These are phyloP conservation scores for Venusia cambrica DNA, from an alignment of 2,888 invertebrate species.

Conservation along the genomic window DNA sequence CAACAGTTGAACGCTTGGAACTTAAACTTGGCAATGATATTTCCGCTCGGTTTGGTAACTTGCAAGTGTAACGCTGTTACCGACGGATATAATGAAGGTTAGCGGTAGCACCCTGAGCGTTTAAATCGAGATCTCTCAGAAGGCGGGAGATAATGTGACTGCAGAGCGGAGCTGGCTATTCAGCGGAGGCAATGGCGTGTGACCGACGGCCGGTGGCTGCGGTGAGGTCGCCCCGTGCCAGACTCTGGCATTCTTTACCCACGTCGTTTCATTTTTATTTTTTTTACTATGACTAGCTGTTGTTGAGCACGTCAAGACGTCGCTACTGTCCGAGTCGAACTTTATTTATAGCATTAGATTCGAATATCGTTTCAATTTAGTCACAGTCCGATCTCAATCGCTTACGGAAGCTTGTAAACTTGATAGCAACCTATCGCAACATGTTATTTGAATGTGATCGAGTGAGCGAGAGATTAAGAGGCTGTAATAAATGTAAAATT, in stretches of 20 bases:
- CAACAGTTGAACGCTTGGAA: constrained; percentile 17
- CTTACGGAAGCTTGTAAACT: constrained; percentile 3
- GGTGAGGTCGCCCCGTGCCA: constrained; percentile 61
- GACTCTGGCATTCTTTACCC: constrained; percentile 71
- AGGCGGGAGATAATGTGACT: constrained; percentile 58
- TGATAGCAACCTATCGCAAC: background rate
- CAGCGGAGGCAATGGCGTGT: constrained; percentile 76
- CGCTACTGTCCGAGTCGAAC: constrained; percentile 31
- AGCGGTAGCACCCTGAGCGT: constrained; percentile 45
- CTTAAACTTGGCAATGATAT: constrained; percentile 25
- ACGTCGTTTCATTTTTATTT: constrained; percentile 57
- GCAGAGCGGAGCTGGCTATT: constrained; percentile 60
- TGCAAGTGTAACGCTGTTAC: constrained; percentile 23
- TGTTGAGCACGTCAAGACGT: constrained; percentile 41
- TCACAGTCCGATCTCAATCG: constrained; percentile 20
- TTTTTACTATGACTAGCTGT: constrained; percentile 41
- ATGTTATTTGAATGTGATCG: too few relatives aligned
- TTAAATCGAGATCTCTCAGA: constrained; percentile 56
- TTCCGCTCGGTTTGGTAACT: constrained; percentile 27
- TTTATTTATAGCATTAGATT: constrained; percentile 24
- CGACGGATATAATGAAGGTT: constrained; percentile 43
- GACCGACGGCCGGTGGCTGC: constrained; percentile 70
- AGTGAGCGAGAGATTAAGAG: too few relatives aligned
- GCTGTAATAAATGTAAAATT: too few relatives aligned
- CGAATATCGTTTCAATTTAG: constrained; percentile 24